Evolutionary conservation across 2,797 vertebrate genomes (phyloP).

Genomic region (Anabas testudineus): DNA sequence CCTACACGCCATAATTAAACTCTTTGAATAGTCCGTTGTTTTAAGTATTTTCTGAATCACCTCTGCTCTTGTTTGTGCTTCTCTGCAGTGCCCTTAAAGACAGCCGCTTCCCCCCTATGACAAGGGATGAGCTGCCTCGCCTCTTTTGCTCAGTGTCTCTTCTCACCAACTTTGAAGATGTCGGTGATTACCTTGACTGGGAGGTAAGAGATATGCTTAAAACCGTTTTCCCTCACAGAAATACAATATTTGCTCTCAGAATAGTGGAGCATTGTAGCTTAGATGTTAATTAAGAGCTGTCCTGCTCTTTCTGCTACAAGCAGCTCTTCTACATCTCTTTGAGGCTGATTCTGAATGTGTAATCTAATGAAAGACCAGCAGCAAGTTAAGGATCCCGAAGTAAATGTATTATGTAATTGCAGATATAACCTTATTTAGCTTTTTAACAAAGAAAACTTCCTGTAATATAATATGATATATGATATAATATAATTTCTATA

Average conservation of each 20-base stretch:
- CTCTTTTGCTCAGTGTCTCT: constrained; percentile 99
- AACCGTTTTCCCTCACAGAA: background rate
- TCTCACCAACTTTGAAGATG: constrained; percentile 99
- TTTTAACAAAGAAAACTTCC: too few relatives aligned
- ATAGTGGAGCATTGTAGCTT: background rate
- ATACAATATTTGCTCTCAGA: background rate
- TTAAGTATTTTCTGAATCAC: background rate
- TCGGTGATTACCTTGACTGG: constrained; percentile 99
- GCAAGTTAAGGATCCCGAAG: background rate
- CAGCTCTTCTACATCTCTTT: background rate
- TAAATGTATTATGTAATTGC: too few relatives aligned
- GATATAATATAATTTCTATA: too few relatives aligned
- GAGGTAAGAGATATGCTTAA: constrained; percentile 87
- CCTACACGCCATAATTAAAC: background rate
- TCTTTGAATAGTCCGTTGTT: background rate
- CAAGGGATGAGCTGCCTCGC: constrained; percentile 99
- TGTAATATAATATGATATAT: too few relatives aligned
- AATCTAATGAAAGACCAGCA: background rate
- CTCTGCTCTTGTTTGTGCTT: constrained; percentile 34
- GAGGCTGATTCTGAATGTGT: background rate
- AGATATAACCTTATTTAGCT: too few relatives aligned
- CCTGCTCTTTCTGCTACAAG: background rate
- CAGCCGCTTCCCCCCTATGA: constrained; percentile 99
- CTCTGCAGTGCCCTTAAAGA: constrained; percentile 99
- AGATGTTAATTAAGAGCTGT: background rate